These are phyloP conservation scores for Eremophila alpestris DNA, from an alignment of 2,797 vertebrate genomes.

Conservation along the genomic window DNA sequence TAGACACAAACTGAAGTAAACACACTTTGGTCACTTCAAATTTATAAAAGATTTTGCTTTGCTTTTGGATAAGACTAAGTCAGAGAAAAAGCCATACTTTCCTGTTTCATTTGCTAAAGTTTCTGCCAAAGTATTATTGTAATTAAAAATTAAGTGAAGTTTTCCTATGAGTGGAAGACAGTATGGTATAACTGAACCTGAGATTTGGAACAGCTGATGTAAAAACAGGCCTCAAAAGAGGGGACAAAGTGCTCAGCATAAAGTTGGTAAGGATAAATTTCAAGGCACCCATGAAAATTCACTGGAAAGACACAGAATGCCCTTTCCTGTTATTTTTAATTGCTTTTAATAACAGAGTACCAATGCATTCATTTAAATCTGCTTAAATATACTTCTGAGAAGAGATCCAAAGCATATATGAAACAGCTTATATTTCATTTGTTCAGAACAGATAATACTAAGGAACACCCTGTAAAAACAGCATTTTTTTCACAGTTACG, in stretches of 20 bases:
- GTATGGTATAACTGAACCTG: not conserved
- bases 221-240: not conserved
- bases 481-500: not conserved
- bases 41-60: not conserved
- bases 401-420: not conserved
- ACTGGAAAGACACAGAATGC: not conserved
- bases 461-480: not conserved
- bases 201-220: not conserved
- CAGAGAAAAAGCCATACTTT: not conserved
- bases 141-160: not conserved
- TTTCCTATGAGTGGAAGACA: not conserved
- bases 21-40: not conserved
- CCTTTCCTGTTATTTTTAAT: not conserved
- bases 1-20: not conserved
- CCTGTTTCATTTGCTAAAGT: not conserved
- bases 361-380: not conserved
- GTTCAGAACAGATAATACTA: not conserved
- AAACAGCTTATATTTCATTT: not conserved
- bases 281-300: not conserved
- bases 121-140: not conserved
- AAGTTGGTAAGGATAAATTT: not conserved
- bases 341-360: not conserved
- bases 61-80: not conserved
- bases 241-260: not conserved
- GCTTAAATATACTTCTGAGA: not conserved